Base-by-base conservation (phyloP, 2,113 vertebrate species). In the Ictidomys tridecemlineatus region DNA sequence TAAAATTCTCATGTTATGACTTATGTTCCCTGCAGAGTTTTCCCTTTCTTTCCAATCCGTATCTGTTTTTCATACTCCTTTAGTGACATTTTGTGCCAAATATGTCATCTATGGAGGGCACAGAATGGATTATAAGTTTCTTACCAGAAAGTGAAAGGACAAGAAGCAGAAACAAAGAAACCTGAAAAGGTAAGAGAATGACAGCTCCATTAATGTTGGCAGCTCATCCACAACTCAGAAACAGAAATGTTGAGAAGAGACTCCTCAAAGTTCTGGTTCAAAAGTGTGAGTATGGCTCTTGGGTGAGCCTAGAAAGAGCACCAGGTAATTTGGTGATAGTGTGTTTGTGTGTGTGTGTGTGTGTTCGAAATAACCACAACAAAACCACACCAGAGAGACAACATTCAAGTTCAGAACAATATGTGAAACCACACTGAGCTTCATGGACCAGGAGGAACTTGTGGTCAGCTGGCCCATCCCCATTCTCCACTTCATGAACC, bases 21-120 rank as follows among this genome's bases (percentile, higher is more conserved):
- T 96, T 94, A 89, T 56, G 69, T 53, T 96, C 65, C 86, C 58
- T 86, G 51, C 16, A 92, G 92, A 95, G 48, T 94, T 91, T 56
- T 70, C 65, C 20, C 58, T 91, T 95, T 93, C 72, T 82, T 70
- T 93, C 79, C 79, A 70, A 22, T 69, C 70, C 72, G 48, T 16
- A 84, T 76, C 82, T 80, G 24, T 70, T 93, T 95, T 95, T 91
- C 51, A 88, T 37, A 87, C 2, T 65, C 67, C 13, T 91, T 20
- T 32, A 74, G 16, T 89, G 78, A 93, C 30, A 63, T 53, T 93
- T 78, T 82, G 30, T 76, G 76, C 82, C 80, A 78, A 65, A 89
- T 89, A 86, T 69, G 48, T 53, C 39, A 91, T 74, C 7, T 74
- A 69, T 14, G 79, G 34, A 67, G 18, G 82, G 73, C 51, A 73